phyloP scores from a whole-genome alignment of 2,888 invertebrate species.

The Hipparchia semele region DNA sequence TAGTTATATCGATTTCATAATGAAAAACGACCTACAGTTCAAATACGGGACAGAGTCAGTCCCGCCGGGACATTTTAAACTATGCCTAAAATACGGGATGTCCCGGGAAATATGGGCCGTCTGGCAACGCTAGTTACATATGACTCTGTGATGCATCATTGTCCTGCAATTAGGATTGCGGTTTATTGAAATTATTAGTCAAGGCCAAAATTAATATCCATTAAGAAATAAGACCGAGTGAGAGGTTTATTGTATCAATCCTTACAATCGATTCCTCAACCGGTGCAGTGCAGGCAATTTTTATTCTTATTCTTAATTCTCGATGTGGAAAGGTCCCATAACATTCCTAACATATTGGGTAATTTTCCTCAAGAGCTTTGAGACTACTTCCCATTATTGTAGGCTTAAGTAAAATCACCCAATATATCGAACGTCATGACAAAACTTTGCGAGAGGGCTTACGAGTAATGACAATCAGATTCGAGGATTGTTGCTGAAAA shows the following conservation, averaged over 20 bases:
- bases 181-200: not conserved
- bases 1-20: no score
- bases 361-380: slow-evolving; percentile 41
- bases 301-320: no score
- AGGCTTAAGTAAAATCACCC: slow-evolving; percentile 26
- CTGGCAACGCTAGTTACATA: no score
- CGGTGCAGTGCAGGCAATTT: no score
- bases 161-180: no score
- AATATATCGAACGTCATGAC: slow-evolving; percentile 18
- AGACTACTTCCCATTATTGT: slow-evolving; percentile 32
- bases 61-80: no score
- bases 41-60: no score
- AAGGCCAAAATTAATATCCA: not conserved
- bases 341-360: slow-evolving; percentile 50
- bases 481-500: not conserved
- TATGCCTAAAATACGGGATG: no score
- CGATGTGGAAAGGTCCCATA: slow-evolving; percentile 55
- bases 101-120: no score
- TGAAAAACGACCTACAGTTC: no score
- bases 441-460: not conserved
- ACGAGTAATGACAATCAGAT: not conserved
- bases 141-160: no score
- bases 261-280: slow-evolving; percentile 54
- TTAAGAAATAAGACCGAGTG: slow-evolving; percentile 44
- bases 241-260: slow-evolving; percentile 50